phyloP scores from a whole-genome alignment of 2,797 vertebrate genomes.

The Urosaurus nigricauda region DNA sequence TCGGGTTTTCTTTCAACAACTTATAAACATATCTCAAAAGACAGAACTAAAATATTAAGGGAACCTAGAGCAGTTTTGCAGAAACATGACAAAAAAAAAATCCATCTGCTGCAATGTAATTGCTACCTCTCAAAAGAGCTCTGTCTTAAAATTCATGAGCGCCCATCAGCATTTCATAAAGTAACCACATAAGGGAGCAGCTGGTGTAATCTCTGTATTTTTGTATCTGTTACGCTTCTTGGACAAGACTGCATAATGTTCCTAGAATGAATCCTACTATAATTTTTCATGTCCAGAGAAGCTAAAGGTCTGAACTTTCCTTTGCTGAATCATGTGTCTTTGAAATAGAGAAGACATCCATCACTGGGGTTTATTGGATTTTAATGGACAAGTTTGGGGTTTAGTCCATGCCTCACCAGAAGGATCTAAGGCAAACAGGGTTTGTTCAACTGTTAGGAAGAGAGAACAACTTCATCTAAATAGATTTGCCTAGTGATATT shows the following conservation, averaged over 20 bases:
- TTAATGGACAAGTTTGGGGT: background rate
- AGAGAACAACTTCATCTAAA: background rate
- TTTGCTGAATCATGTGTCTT: background rate
- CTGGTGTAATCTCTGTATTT: background rate
- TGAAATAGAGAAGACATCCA: background rate
- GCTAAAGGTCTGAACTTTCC: background rate
- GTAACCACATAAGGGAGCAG: background rate
- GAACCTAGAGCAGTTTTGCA: background rate
- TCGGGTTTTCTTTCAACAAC: background rate
- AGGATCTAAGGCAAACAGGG: background rate
- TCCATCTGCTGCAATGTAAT: background rate
- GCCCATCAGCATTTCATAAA: conserved; percentile 13
- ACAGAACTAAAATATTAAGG: background rate
- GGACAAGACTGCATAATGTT: conserved; percentile 6
- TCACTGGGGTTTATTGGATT: background rate
- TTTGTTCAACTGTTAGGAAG: background rate
- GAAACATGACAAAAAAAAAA: background rate
- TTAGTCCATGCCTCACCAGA: background rate
- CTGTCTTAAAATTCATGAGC: conserved; percentile 18
- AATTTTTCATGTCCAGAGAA: background rate
- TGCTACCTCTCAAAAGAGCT: conserved; percentile 4
- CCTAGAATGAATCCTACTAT: background rate
- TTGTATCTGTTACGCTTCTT: background rate
- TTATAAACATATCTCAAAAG: background rate
- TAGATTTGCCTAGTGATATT: background rate